Conservation (phyloP, 2,797 vertebrate species). For the Etheostoma nigrum region DNA sequence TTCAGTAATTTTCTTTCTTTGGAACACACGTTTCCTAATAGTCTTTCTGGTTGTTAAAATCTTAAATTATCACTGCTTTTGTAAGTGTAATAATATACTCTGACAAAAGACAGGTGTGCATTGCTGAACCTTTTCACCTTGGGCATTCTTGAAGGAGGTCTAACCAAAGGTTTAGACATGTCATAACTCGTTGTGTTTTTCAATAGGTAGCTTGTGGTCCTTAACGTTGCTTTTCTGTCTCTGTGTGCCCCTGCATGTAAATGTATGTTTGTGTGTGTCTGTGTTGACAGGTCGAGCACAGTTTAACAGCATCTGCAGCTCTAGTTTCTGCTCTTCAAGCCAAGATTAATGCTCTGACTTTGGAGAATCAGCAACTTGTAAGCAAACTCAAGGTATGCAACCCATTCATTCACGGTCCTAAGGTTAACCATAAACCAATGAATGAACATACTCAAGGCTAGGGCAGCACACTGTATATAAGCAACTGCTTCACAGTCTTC, state of each 20-base stretch:
- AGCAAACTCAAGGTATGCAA: slow-evolving; percentile 90
- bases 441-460: background rate
- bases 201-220: slow-evolving; percentile 70
- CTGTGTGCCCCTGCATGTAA: slow-evolving; percentile 36
- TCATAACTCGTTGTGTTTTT: slow-evolving; percentile 73
- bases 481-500: background rate
- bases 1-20: background rate
- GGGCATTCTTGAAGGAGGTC: slow-evolving; percentile 76
- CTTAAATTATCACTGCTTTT: background rate
- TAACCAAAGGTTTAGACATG: slow-evolving; percentile 66
- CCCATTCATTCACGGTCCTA: slow-evolving; percentile 1
- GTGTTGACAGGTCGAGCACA: slow-evolving; percentile 74
- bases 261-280: slow-evolving; percentile 45
- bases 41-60: slow-evolving; percentile 9
- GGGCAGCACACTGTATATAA: background rate
- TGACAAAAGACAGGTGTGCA: slow-evolving; percentile 28
- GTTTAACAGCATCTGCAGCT: slow-evolving; percentile 84
- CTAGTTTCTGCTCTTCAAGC: slow-evolving; percentile 90
- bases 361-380: slow-evolving; percentile 94
- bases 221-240: slow-evolving; percentile 59
- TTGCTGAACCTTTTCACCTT: slow-evolving; percentile 63
- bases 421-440: slow-evolving; percentile 13
- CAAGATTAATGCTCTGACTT: slow-evolving; percentile 90
- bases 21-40: background rate
- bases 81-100: slow-evolving; percentile 2